Evolutionary conservation across 2,888 invertebrate species (phyloP).

Genomic region (Scrobipalpa costella): DNA sequence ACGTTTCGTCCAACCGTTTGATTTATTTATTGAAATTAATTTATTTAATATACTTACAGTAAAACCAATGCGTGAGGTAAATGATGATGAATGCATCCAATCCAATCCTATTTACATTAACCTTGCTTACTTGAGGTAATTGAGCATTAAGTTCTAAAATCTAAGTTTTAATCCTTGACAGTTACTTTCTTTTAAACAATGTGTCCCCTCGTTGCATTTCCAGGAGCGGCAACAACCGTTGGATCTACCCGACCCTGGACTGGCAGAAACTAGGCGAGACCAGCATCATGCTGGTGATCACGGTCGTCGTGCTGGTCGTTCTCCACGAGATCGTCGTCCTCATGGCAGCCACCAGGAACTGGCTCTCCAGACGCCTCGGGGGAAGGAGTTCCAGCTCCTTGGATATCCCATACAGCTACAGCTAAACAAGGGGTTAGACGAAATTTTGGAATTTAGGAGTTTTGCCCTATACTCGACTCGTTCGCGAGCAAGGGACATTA

Average conservation of each 20-base stretch:
- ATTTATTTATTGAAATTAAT: too few relatives aligned
- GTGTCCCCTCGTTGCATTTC: background rate
- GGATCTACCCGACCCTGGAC: conserved; percentile 89
- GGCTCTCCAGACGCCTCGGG: conserved; percentile 45
- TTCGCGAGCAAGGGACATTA: background rate
- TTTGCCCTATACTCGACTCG: background rate
- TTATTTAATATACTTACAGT: too few relatives aligned
- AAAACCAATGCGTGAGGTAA: too few relatives aligned
- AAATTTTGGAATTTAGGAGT: background rate
- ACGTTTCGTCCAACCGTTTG: too few relatives aligned
- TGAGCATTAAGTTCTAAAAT: too few relatives aligned
- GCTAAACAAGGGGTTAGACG: background rate
- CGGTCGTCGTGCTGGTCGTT: conserved; percentile 80
- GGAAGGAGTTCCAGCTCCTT: conserved; percentile 42
- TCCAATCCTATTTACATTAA: too few relatives aligned
- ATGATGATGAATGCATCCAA: too few relatives aligned
- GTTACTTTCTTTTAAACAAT: background rate
- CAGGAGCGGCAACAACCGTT: conserved; percentile 80
- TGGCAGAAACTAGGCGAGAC: conserved; percentile 85
- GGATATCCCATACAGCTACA: conserved; percentile 38
- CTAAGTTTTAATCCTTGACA: too few relatives aligned
- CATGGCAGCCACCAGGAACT: conserved; percentile 73
- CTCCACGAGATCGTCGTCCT: conserved; percentile 82
- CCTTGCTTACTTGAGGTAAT: too few relatives aligned
- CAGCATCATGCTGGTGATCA: conserved; percentile 79